Percentiles rank a stretch among this genome's conserved stretches.
Evolutionary conservation across 2,888 invertebrate genomes (phyloP).

Genomic region (Rhopalosiphum nymphaeae): DNA sequence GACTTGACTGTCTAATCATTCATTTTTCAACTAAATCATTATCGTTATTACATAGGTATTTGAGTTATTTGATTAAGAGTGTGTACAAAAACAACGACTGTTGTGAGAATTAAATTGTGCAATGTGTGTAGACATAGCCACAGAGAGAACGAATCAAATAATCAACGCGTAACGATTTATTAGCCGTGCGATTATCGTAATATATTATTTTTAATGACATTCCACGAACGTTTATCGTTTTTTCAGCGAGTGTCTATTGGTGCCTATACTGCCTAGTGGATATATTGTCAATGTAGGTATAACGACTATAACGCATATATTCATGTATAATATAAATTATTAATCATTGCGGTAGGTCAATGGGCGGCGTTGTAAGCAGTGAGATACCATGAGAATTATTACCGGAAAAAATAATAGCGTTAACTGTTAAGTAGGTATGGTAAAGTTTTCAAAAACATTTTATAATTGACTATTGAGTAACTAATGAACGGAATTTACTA

Average conservation of each 20-base stretch:
- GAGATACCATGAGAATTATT: too few species aligned
- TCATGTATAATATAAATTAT: too few species aligned
- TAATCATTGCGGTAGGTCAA: too few species aligned
- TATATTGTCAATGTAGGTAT: too few species aligned
- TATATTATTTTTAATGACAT: not conserved
- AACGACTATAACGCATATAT: too few species aligned
- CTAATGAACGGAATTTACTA: not conserved
- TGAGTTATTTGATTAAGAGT: not conserved
- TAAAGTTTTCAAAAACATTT: too few species aligned
- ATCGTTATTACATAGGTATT: not conserved
- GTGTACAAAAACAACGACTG: not conserved
- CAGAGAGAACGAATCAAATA: not conserved
- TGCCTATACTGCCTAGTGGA: too few species aligned
- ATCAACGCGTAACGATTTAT: not conserved
- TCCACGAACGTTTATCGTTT: not conserved
- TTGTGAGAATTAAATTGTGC: not conserved
- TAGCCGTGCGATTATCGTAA: not conserved
- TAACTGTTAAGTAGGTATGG: too few species aligned
- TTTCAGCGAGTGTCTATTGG: not conserved
- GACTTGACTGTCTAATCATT: too few species aligned
- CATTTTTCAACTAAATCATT: not conserved
- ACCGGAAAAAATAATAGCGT: too few species aligned
- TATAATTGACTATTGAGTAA: not conserved
- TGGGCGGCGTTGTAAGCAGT: too few species aligned
- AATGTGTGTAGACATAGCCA: not conserved